Percentiles rank a stretch among this genome's conserved stretches.
These are phyloP conservation scores for Chesias legatella DNA, from an alignment of 2,888 invertebrate species.

Conservation along the genomic window DNA sequence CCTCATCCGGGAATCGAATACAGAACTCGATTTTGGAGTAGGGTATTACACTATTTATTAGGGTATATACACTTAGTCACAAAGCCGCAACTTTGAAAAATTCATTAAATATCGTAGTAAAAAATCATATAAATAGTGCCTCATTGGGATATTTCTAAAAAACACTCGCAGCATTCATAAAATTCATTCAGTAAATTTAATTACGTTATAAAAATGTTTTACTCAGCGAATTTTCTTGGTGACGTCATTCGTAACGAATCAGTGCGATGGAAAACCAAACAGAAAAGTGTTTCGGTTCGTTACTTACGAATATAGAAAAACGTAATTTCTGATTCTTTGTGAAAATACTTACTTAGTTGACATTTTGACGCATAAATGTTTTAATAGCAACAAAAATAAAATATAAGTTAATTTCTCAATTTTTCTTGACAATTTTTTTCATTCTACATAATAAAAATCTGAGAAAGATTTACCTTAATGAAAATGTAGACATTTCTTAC, in stretches of 20 bases:
- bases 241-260: slow-evolving; percentile 27
- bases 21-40: too few species aligned
- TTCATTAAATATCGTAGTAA: neutral
- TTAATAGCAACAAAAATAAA: too few species aligned
- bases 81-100: too few species aligned
- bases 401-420: too few species aligned
- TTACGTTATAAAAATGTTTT: slow-evolving; percentile 23
- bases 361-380: too few species aligned
- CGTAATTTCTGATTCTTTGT: slow-evolving; percentile 7
- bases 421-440: too few species aligned
- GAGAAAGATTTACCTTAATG: too few species aligned
- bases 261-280: slow-evolving; percentile 39
- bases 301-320: slow-evolving; percentile 32
- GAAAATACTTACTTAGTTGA: neutral
- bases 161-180: slow-evolving; percentile 10
- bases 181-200: slow-evolving; percentile 16
- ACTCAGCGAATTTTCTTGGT: slow-evolving; percentile 15
- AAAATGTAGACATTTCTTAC: too few species aligned
- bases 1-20: too few species aligned
- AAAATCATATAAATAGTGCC: neutral
- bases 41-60: too few species aligned
- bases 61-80: too few species aligned
- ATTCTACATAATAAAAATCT: too few species aligned
- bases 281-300: slow-evolving; percentile 39
- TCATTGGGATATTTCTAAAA: neutral